These are phyloP conservation scores for Sarotherodon lohbergeri DNA, from an alignment of 2,113 vertebrate genomes.

Conservation along the genomic window DNA sequence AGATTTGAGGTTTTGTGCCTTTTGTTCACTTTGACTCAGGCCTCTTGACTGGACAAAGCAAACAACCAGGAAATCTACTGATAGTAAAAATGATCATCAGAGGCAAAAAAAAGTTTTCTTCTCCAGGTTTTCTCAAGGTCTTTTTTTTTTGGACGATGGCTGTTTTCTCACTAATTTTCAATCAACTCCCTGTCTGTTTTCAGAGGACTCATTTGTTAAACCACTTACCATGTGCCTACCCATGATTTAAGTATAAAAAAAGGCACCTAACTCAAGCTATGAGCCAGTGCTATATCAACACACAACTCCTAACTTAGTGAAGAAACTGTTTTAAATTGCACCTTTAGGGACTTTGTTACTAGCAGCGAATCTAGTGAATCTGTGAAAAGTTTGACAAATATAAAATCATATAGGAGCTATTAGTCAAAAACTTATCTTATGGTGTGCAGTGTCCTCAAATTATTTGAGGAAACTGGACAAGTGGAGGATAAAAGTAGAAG, in stretches of 20 bases:
- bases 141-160: background rate
- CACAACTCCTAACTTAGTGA: background rate
- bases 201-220: background rate
- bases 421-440: background rate
- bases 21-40: background rate
- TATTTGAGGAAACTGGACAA: background rate
- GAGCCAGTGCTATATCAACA: background rate
- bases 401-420: background rate
- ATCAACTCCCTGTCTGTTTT: accelerated
- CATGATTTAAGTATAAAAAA: background rate
- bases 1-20: background rate
- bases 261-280: background rate
- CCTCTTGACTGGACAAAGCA: background rate
- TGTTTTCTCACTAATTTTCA: background rate
- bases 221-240: background rate
- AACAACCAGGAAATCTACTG: background rate
- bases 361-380: background rate
- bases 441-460: background rate
- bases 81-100: background rate
- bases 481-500: background rate
- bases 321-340: background rate
- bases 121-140: background rate
- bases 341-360: background rate
- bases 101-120: background rate
- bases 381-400: background rate